These are phyloP conservation scores for Drosophila anomelani DNA, from an alignment of 2,888 invertebrate genomes.

Conservation along the genomic window DNA sequence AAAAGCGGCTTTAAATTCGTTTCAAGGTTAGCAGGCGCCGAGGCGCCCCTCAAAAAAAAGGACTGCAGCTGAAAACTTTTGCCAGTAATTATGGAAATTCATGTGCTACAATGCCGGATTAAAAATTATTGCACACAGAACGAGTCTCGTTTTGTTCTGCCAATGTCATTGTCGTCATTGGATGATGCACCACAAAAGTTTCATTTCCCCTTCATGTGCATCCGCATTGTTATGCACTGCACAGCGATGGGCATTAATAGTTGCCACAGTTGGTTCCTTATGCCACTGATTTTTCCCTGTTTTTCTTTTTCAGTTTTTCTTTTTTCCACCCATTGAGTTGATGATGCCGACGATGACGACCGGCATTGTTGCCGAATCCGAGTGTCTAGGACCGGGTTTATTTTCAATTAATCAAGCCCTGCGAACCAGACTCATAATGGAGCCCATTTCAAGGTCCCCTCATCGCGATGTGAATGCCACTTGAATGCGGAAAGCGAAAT, in stretches of 20 bases:
- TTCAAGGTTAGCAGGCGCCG: conserved; percentile 40
- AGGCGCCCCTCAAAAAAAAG: conserved; percentile 7
- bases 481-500: conserved; percentile 52
- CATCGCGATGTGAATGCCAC: conserved; percentile 48
- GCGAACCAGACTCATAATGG: conserved; percentile 24
- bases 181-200: conserved; percentile 50
- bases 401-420: conserved; percentile 74
- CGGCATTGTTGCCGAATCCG: conserved; percentile 37
- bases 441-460: conserved; percentile 55
- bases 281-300: conserved; percentile 24
- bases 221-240: conserved; percentile 71
- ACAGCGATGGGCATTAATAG: conserved; percentile 72
- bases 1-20: conserved; percentile 38
- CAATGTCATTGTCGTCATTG: conserved; percentile 47
- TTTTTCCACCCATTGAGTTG: conserved; percentile 21
- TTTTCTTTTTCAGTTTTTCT: conserved; percentile 11
- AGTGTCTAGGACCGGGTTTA: conserved; percentile 48
- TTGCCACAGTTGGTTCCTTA: conserved; percentile 37
- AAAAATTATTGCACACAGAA: conserved; percentile 58
- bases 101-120: conserved; percentile 54
- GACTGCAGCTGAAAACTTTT: conserved; percentile 27
- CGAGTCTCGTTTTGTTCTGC: conserved; percentile 31
- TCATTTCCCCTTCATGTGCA: conserved; percentile 64
- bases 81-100: conserved; percentile 68
- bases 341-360: conserved; percentile 21